Conservation (phyloP, 53 echinoderm and acorn worm genomes). For the Mesocentrotus franciscanus region DNA sequence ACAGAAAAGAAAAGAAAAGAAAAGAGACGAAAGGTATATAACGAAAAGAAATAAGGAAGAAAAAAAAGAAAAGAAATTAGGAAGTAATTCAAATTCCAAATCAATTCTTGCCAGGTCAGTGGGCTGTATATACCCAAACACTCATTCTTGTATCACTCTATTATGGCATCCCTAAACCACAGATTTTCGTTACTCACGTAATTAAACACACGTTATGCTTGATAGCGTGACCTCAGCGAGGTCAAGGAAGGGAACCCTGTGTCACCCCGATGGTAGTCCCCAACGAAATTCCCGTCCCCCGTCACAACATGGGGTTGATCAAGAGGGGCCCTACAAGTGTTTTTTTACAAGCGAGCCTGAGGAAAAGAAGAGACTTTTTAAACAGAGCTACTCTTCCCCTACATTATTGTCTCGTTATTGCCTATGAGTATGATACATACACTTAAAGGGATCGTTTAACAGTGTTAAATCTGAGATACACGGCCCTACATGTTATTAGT, state of each 20-base stretch:
- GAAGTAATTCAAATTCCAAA: not conserved
- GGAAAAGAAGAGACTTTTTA: no score
- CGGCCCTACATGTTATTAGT: no score
- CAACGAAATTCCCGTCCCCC: not conserved
- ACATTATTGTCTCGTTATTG: no score
- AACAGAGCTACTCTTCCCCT: no score
- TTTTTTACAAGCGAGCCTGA: no score
- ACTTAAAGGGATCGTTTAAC: no score
- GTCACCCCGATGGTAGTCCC: not conserved
- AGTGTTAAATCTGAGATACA: no score
- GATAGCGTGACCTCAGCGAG: not conserved
- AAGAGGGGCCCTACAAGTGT: no score
- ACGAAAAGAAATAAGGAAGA: not conserved
- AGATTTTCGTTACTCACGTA: constrained; percentile 24
- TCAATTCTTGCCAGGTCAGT: not conserved
- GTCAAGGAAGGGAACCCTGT: not conserved
- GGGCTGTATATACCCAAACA: not conserved
- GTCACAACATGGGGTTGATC: no score
- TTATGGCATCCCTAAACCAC: not conserved
- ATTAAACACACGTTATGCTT: constrained; percentile 18
- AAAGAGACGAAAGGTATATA: not conserved
- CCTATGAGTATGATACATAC: no score
- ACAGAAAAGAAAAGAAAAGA: not conserved
- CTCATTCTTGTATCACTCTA: not conserved
- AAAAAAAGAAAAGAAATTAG: not conserved